Percentiles rank a stretch among this genome's conserved stretches.
These are phyloP conservation scores for Cephonodes hylas DNA, from an alignment of 2,888 invertebrate genomes.

Conservation along the genomic window DNA sequence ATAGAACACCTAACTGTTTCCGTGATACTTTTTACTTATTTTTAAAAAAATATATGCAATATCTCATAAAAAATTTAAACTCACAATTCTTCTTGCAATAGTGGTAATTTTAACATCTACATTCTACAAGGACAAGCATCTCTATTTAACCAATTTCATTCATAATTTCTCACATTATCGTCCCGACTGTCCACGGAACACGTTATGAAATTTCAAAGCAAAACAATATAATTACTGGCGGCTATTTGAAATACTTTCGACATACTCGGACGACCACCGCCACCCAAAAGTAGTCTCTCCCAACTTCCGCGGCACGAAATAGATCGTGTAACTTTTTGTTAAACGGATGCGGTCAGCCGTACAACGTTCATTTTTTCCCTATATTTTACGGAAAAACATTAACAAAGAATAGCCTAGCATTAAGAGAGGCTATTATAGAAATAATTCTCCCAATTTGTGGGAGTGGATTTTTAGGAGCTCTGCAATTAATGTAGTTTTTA, in stretches of 20 bases:
- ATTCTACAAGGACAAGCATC: too few relatives aligned
- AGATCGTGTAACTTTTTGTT: constrained; percentile 5
- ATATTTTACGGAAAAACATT: background rate
- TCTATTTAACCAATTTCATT: background rate
- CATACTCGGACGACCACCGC: constrained; percentile 2
- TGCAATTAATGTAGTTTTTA: too few relatives aligned
- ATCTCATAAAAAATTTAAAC: too few relatives aligned
- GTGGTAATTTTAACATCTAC: too few relatives aligned
- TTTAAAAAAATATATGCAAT: too few relatives aligned
- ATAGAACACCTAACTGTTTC: constrained; percentile 44
- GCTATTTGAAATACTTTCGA: constrained; percentile 13
- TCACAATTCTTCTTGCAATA: too few relatives aligned
- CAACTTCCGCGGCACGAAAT: constrained; percentile 3
- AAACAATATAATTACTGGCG: constrained; percentile 19
- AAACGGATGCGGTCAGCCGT: background rate
- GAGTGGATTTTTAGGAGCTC: too few relatives aligned
- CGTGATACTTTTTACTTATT: constrained; percentile 19
- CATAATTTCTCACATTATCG: background rate
- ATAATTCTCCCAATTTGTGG: background rate
- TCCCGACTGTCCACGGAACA: constrained; percentile 19
- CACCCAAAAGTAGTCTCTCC: background rate
- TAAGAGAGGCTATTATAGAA: background rate
- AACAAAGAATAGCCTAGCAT: background rate
- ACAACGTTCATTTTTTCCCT: background rate
- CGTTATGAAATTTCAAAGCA: constrained; percentile 13